Percentiles rank a stretch among this genome's conserved stretches.
phyloP scores from a whole-genome alignment of 2,113 vertebrate species.

The Choloepus hoffmanni region DNA sequence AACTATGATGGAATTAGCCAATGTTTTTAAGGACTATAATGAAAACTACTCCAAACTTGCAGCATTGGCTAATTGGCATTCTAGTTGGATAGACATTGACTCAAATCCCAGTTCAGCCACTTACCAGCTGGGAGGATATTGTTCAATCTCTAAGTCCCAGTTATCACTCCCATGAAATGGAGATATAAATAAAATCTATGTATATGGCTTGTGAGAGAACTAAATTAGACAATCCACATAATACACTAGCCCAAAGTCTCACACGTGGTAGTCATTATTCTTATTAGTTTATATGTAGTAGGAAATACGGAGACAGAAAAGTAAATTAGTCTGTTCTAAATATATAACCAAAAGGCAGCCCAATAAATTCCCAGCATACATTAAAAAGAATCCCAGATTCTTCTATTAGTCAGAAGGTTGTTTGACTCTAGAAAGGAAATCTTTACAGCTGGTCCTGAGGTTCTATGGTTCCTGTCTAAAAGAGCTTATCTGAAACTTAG shows the following conservation, averaged over 20 bases:
- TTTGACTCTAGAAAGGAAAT: background rate
- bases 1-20: background rate
- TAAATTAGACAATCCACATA: background rate
- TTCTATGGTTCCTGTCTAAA: background rate
- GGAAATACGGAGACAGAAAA: conserved; percentile 15
- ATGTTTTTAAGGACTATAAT: background rate
- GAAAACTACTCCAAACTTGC: background rate
- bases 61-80: background rate
- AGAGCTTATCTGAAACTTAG: background rate
- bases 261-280: background rate
- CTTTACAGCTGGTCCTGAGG: background rate
- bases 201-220: background rate
- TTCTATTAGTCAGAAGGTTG: background rate
- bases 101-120: background rate
- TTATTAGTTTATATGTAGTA: background rate
- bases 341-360: background rate
- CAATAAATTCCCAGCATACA: conserved; percentile 34
- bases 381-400: conserved; percentile 14
- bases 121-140: background rate
- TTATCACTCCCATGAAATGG: background rate
- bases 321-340: conserved; percentile 40
- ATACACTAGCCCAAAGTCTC: background rate
- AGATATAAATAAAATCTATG: background rate
- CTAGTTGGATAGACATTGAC: background rate
- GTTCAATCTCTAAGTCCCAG: background rate